Base-by-base conservation (phyloP, 1,140 invertebrate species). In the Orussus abietinus region DNA sequence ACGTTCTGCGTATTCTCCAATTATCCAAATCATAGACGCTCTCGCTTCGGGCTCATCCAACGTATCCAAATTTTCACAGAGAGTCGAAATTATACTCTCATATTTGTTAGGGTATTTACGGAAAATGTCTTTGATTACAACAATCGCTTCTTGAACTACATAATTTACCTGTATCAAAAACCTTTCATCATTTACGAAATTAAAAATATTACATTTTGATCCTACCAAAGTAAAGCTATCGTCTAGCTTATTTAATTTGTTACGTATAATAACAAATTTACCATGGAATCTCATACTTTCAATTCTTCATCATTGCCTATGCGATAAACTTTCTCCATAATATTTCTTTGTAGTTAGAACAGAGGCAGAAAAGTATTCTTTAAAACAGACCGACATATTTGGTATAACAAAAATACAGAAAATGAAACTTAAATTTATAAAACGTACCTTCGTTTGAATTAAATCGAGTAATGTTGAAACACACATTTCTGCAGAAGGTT, bases 21-120 rank as follows among this genome's bases (percentile, higher is more conserved):
- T 98, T 49, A 99, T 99, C 97, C 97, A 99, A 49, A 99, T 98
- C 97, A 99, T 99, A 0, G 94, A 98, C 7, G 96, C 97, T 57
- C 96, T 81, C 0, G 97, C 97, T 74, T 99, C 97, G 0, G 97
- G 96, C 64, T 99, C 97, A 74, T 99, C 97, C 32, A 99, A 66
- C 0, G 97, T 98, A 61, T 99, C 97, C 38, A 99, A 75, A 75
- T 99, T 99, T 74, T 99, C 97, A 74, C 97, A 99, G 0, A 99
- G 75, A 0, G 96, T 99, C 33, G 95, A 97, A 63, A 99, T 99
- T 62, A 99, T 99, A 62, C 93, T 98, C 74, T 99, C 97, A 64
- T 99, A 99, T 72, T 98, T 98, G 66, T 99, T 99, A 2, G 97
- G 97, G 72, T 99, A 99, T 69, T 99, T 99, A 44, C 96, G 80